Conservation (phyloP, 2,113 vertebrate species). For the Parus major region DNA sequence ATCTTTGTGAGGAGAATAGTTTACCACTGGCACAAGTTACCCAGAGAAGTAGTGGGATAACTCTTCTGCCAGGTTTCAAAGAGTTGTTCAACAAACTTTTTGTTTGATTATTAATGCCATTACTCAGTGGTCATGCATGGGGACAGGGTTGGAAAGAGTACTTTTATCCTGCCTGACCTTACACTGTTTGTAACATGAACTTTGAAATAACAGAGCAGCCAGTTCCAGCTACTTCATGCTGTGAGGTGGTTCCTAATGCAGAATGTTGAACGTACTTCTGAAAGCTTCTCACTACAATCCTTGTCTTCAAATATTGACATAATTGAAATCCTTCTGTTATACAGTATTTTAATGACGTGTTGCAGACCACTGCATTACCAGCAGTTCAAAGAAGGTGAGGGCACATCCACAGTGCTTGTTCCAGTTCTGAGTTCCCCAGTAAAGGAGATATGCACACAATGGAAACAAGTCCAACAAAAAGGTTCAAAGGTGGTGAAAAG, state of each 20-base stretch:
- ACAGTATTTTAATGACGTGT: not conserved
- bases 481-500: not conserved
- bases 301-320: not conserved
- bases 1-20: not conserved
- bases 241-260: not conserved
- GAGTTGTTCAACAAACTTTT: not conserved
- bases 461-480: not conserved
- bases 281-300: not conserved
- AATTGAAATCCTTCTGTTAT: not conserved
- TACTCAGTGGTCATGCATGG: not conserved
- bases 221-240: not conserved
- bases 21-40: not conserved
- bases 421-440: not conserved
- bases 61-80: not conserved
- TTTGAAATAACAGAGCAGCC: not conserved
- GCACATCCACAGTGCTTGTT: not conserved
- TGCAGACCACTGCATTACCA: not conserved
- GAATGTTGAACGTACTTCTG: not conserved
- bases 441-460: not conserved
- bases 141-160: fast-evolving
- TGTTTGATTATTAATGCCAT: not conserved
- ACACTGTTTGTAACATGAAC: not conserved
- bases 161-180: not conserved
- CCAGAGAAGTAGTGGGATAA: not conserved
- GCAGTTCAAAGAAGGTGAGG: not conserved